These are phyloP conservation scores for Drosophila flavopinicola DNA, from an alignment of 2,888 invertebrate genomes.

Conservation along the genomic window DNA sequence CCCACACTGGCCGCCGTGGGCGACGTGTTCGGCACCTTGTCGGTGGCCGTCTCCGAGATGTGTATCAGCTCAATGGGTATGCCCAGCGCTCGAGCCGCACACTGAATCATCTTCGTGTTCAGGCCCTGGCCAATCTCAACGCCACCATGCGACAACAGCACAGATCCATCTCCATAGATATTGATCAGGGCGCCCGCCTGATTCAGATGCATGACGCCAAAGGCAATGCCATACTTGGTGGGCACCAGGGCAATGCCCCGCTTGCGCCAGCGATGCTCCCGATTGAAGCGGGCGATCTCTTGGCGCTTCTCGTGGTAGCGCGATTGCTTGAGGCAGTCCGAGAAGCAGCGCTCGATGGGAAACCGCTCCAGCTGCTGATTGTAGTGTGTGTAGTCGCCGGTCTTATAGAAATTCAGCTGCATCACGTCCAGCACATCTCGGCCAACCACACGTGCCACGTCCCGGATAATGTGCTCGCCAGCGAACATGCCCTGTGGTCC, in stretches of 20 bases:
- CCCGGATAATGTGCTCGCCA: conserved; percentile 91
- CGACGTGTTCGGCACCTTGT: conserved; percentile 96
- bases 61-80: conserved; percentile 90
- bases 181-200: conserved; percentile 95
- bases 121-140: conserved; percentile 99
- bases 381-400: conserved; percentile 91
- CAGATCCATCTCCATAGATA: conserved; percentile 95
- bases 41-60: conserved; percentile 93
- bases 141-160: conserved; percentile 95
- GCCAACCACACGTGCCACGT: conserved; percentile 89
- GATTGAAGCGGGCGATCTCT: conserved; percentile 89
- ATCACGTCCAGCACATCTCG: conserved; percentile 88
- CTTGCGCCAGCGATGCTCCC: conserved; percentile 93
- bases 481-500: conserved; percentile 96
- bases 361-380: conserved; percentile 90
- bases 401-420: conserved; percentile 91
- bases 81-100: conserved; percentile 90
- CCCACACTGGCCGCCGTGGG: conserved; percentile 95
- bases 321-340: conserved; percentile 89
- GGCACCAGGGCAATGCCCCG: conserved; percentile 93
- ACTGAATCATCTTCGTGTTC: conserved; percentile 97
- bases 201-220: conserved; percentile 90
- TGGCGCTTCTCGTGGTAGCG: conserved; percentile 87
- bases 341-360: conserved; percentile 91
- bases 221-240: conserved; percentile 93